Conservation (phyloP, 2,888 invertebrate genomes). For the Dicyrtoma fusca region DNA sequence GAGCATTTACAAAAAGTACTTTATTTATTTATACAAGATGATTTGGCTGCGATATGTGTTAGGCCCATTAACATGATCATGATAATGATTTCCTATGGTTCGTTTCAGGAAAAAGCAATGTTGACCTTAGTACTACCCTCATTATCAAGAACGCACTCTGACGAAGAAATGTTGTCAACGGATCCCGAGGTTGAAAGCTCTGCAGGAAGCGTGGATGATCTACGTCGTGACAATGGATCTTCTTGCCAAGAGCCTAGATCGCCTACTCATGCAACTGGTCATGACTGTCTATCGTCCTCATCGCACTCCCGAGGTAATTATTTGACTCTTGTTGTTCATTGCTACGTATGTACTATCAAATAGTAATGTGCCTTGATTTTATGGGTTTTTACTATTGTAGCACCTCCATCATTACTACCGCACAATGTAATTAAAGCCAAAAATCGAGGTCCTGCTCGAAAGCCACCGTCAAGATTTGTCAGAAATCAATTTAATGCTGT, state of each 20-base stretch:
- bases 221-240: constrained; percentile 43
- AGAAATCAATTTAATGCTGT: constrained; percentile 50
- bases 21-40: not conserved
- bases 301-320: constrained; percentile 30
- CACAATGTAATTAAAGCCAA: constrained; percentile 51
- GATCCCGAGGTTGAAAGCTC: constrained; percentile 71
- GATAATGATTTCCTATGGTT: not conserved
- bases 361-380: no score
- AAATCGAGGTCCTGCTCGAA: constrained; percentile 54
- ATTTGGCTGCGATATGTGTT: no score
- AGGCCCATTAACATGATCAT: not conserved
- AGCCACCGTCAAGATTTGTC: constrained; percentile 55
- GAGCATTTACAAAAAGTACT: constrained; percentile 52
- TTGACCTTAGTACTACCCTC: constrained; percentile 79
- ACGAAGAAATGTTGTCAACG: constrained; percentile 81
- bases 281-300: constrained; percentile 39
- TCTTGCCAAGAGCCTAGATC: not conserved
- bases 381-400: constrained; percentile 25
- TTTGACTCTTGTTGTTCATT: no score
- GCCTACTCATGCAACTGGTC: constrained; percentile 10
- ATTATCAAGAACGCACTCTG: constrained; percentile 79
- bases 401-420: constrained; percentile 42
- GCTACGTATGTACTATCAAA: no score
- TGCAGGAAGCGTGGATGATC: constrained; percentile 65
- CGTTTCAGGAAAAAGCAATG: constrained; percentile 73